Evolutionary conservation across 2,113 vertebrate species (phyloP).

Genomic region (Gorilla gorilla): DNA sequence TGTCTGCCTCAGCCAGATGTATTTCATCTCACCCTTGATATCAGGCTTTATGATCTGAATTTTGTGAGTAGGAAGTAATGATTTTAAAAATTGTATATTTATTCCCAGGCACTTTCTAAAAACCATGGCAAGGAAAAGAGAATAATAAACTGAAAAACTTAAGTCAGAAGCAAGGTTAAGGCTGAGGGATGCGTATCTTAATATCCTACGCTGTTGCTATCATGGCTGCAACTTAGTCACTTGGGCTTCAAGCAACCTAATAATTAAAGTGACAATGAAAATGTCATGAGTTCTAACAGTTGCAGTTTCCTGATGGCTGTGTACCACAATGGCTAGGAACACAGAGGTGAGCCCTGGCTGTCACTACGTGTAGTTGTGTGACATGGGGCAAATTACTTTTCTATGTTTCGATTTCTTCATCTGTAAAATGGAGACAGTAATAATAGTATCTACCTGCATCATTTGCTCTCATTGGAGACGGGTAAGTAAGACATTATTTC

Average conservation of each 20-base stretch:
- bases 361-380: background rate
- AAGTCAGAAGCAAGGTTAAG: background rate
- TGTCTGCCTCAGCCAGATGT: background rate
- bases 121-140: background rate
- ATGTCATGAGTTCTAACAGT: background rate
- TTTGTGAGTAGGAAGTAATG: background rate
- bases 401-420: background rate
- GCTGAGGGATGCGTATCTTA: background rate
- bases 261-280: background rate
- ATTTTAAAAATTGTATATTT: background rate
- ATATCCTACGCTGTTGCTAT: background rate
- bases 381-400: background rate
- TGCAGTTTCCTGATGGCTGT: background rate
- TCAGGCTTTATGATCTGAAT: background rate
- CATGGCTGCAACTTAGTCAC: background rate
- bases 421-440: background rate
- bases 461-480: background rate
- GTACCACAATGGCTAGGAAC: no score
- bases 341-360: background rate
- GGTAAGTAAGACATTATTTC: background rate
- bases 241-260: background rate
- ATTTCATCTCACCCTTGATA: background rate
- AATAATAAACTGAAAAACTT: background rate
- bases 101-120: conserved; percentile 4
- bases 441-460: background rate